Base-by-base conservation (phyloP, 2,113 vertebrate genomes). In the Melierax canorus region DNA sequence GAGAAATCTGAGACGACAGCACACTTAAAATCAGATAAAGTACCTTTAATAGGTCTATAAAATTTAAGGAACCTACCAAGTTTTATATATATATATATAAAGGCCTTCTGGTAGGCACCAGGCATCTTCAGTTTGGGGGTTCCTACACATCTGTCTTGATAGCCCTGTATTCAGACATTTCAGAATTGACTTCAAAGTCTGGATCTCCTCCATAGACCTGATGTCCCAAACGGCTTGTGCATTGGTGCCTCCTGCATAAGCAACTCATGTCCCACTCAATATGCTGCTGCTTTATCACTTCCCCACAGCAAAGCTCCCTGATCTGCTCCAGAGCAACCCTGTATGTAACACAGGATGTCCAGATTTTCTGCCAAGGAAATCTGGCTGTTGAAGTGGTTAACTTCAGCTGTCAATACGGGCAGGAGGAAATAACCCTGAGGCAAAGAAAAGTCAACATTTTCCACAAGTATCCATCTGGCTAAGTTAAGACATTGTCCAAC, bases 401-500 rank as follows among this genome's bases (percentile, higher is more conserved):
- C 63, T 92, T 94, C 83, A 96, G 67, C 67, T 80, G 72, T 62
- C 78, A 89, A 59, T 51, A 91, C 4, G 23, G 79, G 56, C 79
- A 94, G 60, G 20, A 91, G 12, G 32, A 86, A 95, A 91, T 66
- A 92, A 96, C 72, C 91, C 29, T 11, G 27, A 91, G 55, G 83
- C 68, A 89, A 94, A 91, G 93, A 84, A 80, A 94, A 92, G 41
- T 69, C 88, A 92, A 80, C 38, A 62, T 80, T 62, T 91, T 80
- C 58, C 51, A 64, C 38, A 69, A 60, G 27, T 36, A 93, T 95
- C 63, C 55, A 80, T 77, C 79, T 88, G 75, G 30, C 13, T 74
- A 66, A 32, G 38, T 43, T 77, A 90, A 86, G 58, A 39, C 36
- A 39, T 38, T 36, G 30, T 67, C 56, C 22, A 76, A 56, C 76